A percentile compares a stretch with the other conserved stretches of the same genome.
These are phyloP conservation scores for Formica selysi DNA, from an alignment of 1,140 invertebrate genomes.

Conservation along the genomic window DNA sequence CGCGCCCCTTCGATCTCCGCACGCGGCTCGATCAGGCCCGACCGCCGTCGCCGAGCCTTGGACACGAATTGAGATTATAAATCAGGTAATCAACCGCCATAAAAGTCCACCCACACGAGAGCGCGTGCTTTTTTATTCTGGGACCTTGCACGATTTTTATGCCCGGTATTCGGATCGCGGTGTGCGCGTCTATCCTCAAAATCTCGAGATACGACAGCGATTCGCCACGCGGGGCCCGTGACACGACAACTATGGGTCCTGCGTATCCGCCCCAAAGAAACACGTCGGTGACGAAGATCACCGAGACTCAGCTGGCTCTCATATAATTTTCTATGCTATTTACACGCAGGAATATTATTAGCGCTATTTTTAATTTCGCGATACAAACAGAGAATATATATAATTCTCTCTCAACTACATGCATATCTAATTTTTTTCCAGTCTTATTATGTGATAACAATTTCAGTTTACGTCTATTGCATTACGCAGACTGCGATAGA, in stretches of 20 bases:
- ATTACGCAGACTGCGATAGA: constrained; percentile 41
- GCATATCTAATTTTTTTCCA: background rate
- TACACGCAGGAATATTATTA: constrained; percentile 14
- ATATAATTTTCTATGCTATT: constrained; percentile 59
- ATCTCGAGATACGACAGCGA: constrained; percentile 63
- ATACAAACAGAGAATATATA: background rate
- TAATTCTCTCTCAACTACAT: background rate
- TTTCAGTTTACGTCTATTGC: background rate
- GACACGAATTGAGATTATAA: constrained; percentile 72
- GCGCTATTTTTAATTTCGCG: constrained; percentile 8
- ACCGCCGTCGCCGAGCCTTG: constrained; percentile 1
- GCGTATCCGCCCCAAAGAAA: constrained; percentile 60
- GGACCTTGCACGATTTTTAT: constrained; percentile 59
- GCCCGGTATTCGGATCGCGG: constrained; percentile 22
- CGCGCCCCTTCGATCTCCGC: background rate
- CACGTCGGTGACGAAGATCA: constrained; percentile 65
- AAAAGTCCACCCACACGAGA: constrained; percentile 75
- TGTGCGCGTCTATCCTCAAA: constrained; percentile 45
- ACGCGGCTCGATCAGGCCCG: constrained; percentile 37
- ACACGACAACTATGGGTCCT: constrained; percentile 10
- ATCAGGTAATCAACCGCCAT: constrained; percentile 78
- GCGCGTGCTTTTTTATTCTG: constrained; percentile 52
- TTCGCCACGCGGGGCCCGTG: constrained; percentile 57
- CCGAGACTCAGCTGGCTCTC: background rate
- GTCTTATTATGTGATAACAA: background rate